Percentiles rank a stretch among this genome's conserved stretches.
These are phyloP conservation scores for Hylomyscus alleni DNA, from an alignment of 2,797 vertebrate genomes.

Conservation along the genomic window DNA sequence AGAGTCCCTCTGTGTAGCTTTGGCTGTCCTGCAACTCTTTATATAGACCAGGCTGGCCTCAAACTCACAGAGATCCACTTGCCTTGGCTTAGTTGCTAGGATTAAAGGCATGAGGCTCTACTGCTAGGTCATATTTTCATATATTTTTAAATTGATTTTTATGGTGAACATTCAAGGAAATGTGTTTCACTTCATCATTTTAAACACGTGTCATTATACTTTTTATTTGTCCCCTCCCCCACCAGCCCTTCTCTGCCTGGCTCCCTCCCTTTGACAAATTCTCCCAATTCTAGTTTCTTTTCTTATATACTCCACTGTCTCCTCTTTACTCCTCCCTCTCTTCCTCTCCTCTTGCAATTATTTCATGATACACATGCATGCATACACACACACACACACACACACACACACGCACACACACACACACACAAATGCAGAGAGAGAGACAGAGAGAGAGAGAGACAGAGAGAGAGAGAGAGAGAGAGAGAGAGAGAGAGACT, in stretches of 20 bases:
- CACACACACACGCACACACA: background rate
- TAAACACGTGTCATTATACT: background rate
- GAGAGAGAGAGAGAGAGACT: background rate
- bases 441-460: background rate
- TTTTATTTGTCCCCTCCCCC: background rate
- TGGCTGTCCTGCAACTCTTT: background rate
- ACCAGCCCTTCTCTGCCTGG: background rate
- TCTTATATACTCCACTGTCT: background rate
- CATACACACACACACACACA: background rate
- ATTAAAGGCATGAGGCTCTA: no score
- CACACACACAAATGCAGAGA: no score
- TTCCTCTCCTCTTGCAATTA: background rate
- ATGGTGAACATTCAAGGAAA: background rate
- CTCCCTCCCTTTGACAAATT: background rate
- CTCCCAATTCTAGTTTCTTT: background rate
- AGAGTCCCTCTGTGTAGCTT: background rate
- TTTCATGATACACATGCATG: background rate
- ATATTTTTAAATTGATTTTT: background rate
- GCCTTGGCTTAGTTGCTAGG: background rate
- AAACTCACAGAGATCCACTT: background rate
- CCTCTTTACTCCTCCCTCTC: background rate
- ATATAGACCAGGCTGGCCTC: no score
- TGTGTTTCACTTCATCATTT: background rate
- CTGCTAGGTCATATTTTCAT: background rate
- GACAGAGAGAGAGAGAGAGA: background rate